phyloP scores from a whole-genome alignment of 2,113 vertebrate genomes.

The Apodemus speciosus region DNA sequence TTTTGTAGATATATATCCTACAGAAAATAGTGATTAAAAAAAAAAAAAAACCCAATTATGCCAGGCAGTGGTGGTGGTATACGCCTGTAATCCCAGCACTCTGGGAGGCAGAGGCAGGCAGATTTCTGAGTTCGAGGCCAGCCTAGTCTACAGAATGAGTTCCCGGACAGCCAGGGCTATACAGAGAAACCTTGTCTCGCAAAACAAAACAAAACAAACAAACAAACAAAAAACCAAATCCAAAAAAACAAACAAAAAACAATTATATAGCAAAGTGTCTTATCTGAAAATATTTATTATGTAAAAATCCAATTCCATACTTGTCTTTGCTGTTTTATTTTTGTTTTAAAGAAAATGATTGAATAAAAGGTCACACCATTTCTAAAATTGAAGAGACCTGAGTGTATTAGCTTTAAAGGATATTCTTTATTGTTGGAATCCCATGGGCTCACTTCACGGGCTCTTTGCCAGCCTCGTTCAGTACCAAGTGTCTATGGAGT shows the following conservation, averaged over 20 bases:
- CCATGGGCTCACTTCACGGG: background rate
- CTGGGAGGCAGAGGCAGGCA: too few species aligned
- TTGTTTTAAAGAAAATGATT: slow-evolving; percentile 22
- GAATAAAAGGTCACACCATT: background rate
- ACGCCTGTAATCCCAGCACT: too few species aligned
- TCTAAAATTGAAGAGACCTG: background rate
- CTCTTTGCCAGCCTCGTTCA: background rate
- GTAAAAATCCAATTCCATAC: background rate
- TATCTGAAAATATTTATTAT: background rate
- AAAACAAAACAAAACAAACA: too few species aligned
- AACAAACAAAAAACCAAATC: too few species aligned
- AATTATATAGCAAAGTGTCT: background rate
- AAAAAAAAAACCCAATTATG: too few species aligned
- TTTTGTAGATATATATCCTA: background rate
- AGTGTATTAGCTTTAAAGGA: background rate
- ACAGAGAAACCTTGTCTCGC: too few species aligned
- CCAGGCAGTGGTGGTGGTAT: too few species aligned
- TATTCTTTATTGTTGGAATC: background rate
- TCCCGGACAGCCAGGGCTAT: too few species aligned
- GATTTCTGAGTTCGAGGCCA: too few species aligned
- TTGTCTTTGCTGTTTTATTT: background rate
- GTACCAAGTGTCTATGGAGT: background rate
- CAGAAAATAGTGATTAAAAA: background rate
- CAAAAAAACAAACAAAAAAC: too few species aligned
- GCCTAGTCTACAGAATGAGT: too few species aligned